Base-by-base conservation (phyloP, 2,113 vertebrate genomes). In the Panurus biarmicus region DNA sequence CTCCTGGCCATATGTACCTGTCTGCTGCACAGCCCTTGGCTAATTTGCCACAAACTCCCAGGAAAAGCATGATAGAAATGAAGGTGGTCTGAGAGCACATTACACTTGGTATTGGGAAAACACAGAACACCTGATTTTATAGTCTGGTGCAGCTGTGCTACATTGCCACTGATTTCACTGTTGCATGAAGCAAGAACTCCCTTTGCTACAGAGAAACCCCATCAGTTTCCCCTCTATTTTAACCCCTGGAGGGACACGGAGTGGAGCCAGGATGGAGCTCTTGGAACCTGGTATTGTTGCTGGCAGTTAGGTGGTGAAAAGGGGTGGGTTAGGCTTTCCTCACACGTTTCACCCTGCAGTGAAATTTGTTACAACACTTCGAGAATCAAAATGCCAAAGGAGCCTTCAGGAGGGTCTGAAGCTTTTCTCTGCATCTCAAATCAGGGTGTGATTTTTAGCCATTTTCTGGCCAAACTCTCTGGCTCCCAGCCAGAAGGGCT, bases 1-100 rank as follows among this genome's bases (percentile, higher is more conserved):
- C 87, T 87, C 44, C 60, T 48, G 66, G 64, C 89, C 60, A 12
- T 70, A 35, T 7, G 70, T 53, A 61, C 74, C 85, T 89, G 71
- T 73, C 91, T 94, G 91, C 89, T 92, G 91, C 81, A 48, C 58
- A 77, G 69, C 65, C 80, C 60, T 80, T 9, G 5, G 25, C 66
- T 89, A 4, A 47, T 85, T 77, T 85, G 56, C 93, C 64, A 40
- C 60, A 53, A 56, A 1, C 61, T 89, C 47, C 87, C 71, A 40
- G 38, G 74, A 85, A 91, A 75, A 67, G 1, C 13, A 15, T 3
- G 47, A 38, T 4, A 42, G 64, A 70, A 66, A 81, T 23, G 44
- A 62, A 57, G 45, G 61, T 51, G 60, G 12, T 31, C 70, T 44
- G 72, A 58, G 47, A 14, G 26, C 67, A 36, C 3, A 0, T 76